Percentiles rank a stretch among this genome's conserved stretches.
These are phyloP conservation scores for Rhea pennata DNA, from an alignment of 2,113 vertebrate genomes.

Conservation along the genomic window DNA sequence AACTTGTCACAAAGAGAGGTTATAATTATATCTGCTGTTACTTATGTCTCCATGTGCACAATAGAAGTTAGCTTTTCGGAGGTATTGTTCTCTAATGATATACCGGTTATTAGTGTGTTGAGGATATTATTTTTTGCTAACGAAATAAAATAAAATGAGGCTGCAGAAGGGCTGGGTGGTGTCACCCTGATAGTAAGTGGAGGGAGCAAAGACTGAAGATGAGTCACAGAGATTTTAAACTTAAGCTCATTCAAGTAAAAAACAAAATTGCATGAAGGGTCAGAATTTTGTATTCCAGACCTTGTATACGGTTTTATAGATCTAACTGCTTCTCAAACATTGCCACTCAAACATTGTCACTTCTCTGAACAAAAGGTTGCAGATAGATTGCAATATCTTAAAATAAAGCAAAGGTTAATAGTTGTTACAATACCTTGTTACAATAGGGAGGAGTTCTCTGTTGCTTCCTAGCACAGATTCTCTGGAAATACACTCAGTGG, in stretches of 20 bases:
- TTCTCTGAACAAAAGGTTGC: not conserved
- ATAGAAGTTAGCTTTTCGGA: constrained; percentile 50
- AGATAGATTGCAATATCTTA: not conserved
- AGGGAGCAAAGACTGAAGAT: not conserved
- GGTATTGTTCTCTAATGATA: constrained; percentile 34
- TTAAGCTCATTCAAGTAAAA: not conserved
- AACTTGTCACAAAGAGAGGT: constrained; percentile 52
- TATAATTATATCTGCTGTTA: constrained; percentile 63
- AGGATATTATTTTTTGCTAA: constrained; percentile 55
- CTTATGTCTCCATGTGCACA: constrained; percentile 32
- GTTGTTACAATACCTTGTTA: not conserved
- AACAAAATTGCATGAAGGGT: not conserved
- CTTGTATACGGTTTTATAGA: not conserved
- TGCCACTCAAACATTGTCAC: not conserved
- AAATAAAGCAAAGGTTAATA: not conserved
- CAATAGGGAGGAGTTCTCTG: not conserved
- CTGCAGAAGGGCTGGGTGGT: not conserved
- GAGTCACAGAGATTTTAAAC: not conserved
- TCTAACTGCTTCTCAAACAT: not conserved
- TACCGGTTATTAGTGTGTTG: constrained; percentile 44
- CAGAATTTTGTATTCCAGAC: constrained; percentile 2
- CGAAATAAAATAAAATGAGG: constrained; percentile 28
- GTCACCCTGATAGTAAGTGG: not conserved
- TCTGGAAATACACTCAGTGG: not conserved
- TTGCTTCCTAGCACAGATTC: not conserved